Conservation (phyloP, 2,113 vertebrate genomes). For the Limanda limanda region DNA sequence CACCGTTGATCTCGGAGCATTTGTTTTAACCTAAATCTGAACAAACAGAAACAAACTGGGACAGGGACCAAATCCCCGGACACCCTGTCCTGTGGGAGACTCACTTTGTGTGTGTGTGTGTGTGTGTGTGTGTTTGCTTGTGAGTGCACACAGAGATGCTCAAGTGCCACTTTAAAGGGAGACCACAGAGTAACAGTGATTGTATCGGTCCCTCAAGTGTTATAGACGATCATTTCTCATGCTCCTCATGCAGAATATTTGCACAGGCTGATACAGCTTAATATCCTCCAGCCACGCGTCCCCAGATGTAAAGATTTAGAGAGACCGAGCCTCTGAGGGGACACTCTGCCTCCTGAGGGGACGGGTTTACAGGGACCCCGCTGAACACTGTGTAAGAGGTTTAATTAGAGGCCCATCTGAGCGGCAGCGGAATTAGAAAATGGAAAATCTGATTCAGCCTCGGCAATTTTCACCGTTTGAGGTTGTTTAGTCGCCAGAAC, state of each 20-base stretch:
- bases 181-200: conserved; percentile 32
- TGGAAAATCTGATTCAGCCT: conserved; percentile 58
- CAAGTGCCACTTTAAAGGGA: conserved; percentile 56
- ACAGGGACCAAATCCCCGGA: no score
- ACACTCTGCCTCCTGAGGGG: conserved; percentile 14
- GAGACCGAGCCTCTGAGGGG: conserved; percentile 2
- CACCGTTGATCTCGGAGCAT: conserved; percentile 10
- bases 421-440: conserved; percentile 57
- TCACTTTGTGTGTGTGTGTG: neutral
- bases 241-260: conserved; percentile 40
- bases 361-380: conserved; percentile 14
- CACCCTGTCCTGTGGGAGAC: neutral
- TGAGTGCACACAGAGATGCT: conserved; percentile 45
- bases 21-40: neutral
- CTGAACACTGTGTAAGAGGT: conserved; percentile 21
- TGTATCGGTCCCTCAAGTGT: conserved; percentile 52
- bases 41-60: no score
- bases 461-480: conserved; percentile 60
- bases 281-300: conserved; percentile 15
- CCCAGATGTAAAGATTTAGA: conserved; percentile 13
- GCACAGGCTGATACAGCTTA: conserved; percentile 31
- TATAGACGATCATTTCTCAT: conserved; percentile 32
- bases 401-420: conserved; percentile 57
- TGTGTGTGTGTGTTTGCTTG: conserved; percentile 11
- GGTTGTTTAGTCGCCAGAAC: conserved; percentile 45